These are phyloP conservation scores for Ciconia maguari DNA, from an alignment of 2,113 vertebrate species.

Conservation along the genomic window DNA sequence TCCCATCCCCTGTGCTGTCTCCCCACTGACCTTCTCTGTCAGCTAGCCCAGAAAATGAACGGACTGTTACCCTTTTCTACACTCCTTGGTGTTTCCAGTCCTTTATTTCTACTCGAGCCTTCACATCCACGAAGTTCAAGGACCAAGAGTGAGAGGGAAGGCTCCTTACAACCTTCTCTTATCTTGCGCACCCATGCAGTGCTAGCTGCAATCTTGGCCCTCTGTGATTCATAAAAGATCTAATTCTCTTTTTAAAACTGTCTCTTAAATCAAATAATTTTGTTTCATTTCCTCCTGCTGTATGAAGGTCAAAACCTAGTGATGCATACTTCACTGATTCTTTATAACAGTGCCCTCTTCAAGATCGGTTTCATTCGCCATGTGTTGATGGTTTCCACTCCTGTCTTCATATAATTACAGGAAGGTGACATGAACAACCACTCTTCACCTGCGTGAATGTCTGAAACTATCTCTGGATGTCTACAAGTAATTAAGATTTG, in stretches of 20 bases:
- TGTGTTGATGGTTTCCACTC: conserved; percentile 43
- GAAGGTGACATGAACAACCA: conserved; percentile 47
- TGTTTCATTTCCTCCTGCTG: conserved; percentile 44
- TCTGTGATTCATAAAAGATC: conserved; percentile 31
- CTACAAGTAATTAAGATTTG: conserved; percentile 40
- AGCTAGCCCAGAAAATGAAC: neutral
- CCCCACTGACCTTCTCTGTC: neutral
- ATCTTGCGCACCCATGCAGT: neutral
- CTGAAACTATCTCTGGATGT: neutral
- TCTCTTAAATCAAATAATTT: conserved; percentile 50
- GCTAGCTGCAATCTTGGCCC: neutral
- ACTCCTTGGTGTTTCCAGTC: neutral
- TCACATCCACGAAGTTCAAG: neutral
- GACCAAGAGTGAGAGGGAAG: neutral
- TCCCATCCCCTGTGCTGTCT: neutral
- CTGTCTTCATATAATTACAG: conserved; percentile 36
- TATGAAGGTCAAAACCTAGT: conserved; percentile 62
- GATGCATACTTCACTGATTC: conserved; percentile 48
- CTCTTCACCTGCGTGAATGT: neutral
- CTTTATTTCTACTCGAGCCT: neutral
- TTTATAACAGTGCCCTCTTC: conserved; percentile 20
- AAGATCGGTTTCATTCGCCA: conserved; percentile 10
- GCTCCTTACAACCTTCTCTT: neutral
- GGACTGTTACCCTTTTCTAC: neutral
- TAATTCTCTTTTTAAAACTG: neutral